phyloP scores from a whole-genome alignment of 2,113 vertebrate genomes.

The Onychorhynchus coronatus region DNA sequence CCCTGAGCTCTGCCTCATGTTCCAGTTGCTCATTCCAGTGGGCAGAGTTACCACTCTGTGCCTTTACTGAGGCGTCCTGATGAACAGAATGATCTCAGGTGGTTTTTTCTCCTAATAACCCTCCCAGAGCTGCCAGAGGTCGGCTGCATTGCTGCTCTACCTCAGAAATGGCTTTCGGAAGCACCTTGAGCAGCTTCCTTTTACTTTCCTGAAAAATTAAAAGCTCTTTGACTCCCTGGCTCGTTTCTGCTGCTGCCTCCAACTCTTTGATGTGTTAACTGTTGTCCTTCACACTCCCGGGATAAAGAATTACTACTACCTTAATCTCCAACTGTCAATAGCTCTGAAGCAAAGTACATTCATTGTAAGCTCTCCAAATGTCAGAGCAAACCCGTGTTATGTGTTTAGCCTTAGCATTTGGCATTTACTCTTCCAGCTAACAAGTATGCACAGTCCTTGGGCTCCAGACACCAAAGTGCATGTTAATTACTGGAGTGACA shows the following conservation, averaged over 20 bases:
- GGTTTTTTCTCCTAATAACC: not conserved
- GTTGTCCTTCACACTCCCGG: constrained; percentile 67
- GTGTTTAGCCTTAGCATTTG: constrained; percentile 71
- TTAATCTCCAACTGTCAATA: constrained; percentile 83
- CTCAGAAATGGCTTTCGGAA: not conserved
- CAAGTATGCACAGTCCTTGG: constrained; percentile 67
- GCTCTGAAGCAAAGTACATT: constrained; percentile 79
- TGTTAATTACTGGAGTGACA: constrained; percentile 69
- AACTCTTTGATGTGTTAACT: constrained; percentile 69
- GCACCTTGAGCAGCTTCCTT: not conserved
- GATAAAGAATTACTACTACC: constrained; percentile 74
- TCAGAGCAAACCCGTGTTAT: constrained; percentile 72
- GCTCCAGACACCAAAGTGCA: constrained; percentile 52
- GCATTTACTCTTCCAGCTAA: constrained; percentile 80
- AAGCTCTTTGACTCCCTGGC: constrained; percentile 27
- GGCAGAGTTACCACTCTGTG: fast-evolving
- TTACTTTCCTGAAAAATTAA: constrained; percentile 12
- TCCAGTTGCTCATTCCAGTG: not conserved
- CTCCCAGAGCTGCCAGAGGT: not conserved
- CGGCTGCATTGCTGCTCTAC: fast-evolving
- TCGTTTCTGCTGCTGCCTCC: constrained; percentile 10
- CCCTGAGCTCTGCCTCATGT: not conserved
- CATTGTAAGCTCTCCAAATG: constrained; percentile 82
- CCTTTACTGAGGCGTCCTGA: not conserved
- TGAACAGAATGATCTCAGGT: not conserved